Evolutionary conservation across 2,797 vertebrate species (phyloP).

Genomic region (Alcedo quadribrachys): DNA sequence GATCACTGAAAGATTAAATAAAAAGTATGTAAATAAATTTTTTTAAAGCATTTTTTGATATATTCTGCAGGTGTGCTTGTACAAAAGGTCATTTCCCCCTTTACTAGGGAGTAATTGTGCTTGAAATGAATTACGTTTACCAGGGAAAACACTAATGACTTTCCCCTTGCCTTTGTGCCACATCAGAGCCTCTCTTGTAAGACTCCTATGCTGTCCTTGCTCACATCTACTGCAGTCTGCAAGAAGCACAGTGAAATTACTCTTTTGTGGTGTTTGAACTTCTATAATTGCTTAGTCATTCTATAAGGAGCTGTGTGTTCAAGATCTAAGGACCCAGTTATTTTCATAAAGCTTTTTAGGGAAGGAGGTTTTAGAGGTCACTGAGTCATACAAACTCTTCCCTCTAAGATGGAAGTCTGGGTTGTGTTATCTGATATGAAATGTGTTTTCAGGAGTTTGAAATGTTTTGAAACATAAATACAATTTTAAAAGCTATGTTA

Average conservation of each 20-base stretch:
- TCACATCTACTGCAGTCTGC: background rate
- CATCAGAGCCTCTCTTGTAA: background rate
- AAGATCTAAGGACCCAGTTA: background rate
- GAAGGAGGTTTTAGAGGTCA: background rate
- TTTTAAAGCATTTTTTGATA: background rate
- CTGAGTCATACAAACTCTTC: background rate
- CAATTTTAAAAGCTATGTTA: background rate
- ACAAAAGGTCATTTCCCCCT: background rate
- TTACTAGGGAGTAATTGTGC: background rate
- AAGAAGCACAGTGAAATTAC: background rate
- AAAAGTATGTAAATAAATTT: background rate
- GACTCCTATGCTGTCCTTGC: background rate
- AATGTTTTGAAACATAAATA: background rate
- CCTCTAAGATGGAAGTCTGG: background rate
- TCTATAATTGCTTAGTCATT: background rate
- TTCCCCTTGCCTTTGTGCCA: background rate
- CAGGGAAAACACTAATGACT: accelerated
- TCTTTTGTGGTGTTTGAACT: background rate
- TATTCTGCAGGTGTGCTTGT: background rate
- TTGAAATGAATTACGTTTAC: background rate
- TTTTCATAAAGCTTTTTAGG: background rate
- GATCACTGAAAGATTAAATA: background rate
- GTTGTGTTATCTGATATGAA: background rate
- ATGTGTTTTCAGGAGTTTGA: background rate
- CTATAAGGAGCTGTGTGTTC: background rate